Base-by-base conservation (phyloP, 2,888 invertebrate genomes). In the Troides aeacus region DNA sequence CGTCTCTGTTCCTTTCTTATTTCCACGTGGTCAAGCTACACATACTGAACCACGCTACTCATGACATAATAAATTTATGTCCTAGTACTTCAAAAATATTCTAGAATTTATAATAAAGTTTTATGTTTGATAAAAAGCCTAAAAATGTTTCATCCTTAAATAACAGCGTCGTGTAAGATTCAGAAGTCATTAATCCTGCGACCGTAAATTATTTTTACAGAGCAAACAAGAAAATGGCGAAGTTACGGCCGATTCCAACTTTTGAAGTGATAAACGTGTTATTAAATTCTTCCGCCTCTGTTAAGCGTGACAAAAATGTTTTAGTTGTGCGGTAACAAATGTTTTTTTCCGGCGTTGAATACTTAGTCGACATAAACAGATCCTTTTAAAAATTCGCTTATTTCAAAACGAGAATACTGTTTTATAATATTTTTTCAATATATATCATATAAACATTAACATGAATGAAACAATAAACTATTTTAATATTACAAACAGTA, bases 1-100 rank as follows among this genome's bases (percentile, higher is more conserved):
- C 83, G 84, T 84, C 82, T 77, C 76, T 78, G 76, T 79, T 80
- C 42, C 67, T 73, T 76, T 77, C 70, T 75, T 74, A 77, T 78
- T 80, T 79, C 78, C 77, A 72, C 76, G 76, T 76, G 75, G 68
- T 73, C 64, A 72, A 75, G 65, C 75, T 74, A 75, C 73, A 72
- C 62, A 62, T 63, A 66, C 56, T 62, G 69, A 59, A 60, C 66
- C 30, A 53, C n/a, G 60, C 30, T 17, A 15, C 23, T 50, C 8
- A 21, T 56, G 30, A 65, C 57, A 65, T 18, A 57, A 62, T 15
- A 5, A 4, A 50, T 17, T 18, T 53, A 18, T n/a, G 18, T 53
- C 18, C 3, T 1, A 18, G 18, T 8, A n/a, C 53, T 53, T 53
- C 7, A n/a, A n/a, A 5, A n/a, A 53, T n/a, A 53, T n/a, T 53